Conservation (phyloP, 2,888 invertebrate species). For the Amphipoea lucens region DNA sequence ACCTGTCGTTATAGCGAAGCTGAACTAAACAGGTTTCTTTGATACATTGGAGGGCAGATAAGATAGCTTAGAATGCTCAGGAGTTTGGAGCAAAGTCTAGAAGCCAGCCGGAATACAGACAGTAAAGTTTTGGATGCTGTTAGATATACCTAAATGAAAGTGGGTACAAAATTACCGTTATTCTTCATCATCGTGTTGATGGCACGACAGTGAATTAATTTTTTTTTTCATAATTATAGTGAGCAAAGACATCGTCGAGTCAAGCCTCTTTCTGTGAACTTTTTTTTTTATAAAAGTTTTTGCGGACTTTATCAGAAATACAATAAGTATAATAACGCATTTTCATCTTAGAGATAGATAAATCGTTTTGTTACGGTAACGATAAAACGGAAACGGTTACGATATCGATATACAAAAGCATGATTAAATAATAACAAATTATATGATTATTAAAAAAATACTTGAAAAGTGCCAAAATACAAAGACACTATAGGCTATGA, state of each 20-base stretch:
- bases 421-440: too few species aligned
- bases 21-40: conserved; percentile 40
- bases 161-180: not conserved
- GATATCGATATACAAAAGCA: too few species aligned
- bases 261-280: not conserved
- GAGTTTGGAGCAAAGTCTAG: conserved; percentile 30
- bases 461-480: too few species aligned
- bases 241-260: not conserved
- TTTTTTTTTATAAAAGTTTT: too few species aligned
- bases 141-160: not conserved
- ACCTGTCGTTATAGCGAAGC: conserved; percentile 30
- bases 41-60: conserved; percentile 10
- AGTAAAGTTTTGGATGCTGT: not conserved
- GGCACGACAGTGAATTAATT: not conserved
- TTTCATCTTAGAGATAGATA: too few species aligned
- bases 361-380: too few species aligned
- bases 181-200: not conserved
- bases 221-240: not conserved
- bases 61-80: not conserved
- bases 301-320: too few species aligned
- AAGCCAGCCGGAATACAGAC: not conserved
- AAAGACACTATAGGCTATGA: too few species aligned
- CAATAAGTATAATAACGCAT: too few species aligned
- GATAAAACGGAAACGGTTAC: too few species aligned
- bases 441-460: too few species aligned